A percentile compares a stretch with the other conserved stretches of the same genome.
Conservation (phyloP, 1,140 invertebrate species). For the Pantala flavescens region DNA sequence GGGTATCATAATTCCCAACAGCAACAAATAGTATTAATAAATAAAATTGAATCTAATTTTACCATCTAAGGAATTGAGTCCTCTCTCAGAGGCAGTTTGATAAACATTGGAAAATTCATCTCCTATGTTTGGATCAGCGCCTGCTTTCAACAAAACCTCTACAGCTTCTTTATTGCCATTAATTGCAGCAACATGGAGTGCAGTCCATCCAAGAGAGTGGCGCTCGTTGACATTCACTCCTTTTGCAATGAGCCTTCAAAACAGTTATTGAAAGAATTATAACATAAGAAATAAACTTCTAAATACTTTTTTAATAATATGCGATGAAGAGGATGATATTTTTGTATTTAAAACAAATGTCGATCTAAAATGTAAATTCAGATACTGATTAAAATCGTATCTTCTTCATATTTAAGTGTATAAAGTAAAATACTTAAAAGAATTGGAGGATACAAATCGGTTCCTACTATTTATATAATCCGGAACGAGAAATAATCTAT, state of each 20-base stretch:
- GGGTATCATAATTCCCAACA: too few relatives aligned
- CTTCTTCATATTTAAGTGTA: constrained; percentile 15
- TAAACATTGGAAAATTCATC: constrained; percentile 70
- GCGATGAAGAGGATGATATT: too few relatives aligned
- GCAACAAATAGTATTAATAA: too few relatives aligned
- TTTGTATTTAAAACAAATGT: too few relatives aligned
- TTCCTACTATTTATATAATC: too few relatives aligned
- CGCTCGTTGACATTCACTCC: constrained; percentile 48
- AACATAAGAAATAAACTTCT: constrained; percentile 24
- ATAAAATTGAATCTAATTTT: too few relatives aligned
- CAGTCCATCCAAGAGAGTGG: constrained; percentile 74
- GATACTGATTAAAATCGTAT: constrained; percentile 15
- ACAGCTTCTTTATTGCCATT: constrained; percentile 57
- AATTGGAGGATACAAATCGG: too few relatives aligned
- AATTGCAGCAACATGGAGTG: constrained; percentile 71
- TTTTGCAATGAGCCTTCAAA: constrained; percentile 26
- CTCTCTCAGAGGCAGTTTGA: constrained; percentile 44
- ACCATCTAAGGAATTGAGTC: constrained; percentile 52
- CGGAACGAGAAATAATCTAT: too few relatives aligned
- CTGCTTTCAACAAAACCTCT: constrained; percentile 54
- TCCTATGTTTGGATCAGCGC: constrained; percentile 66
- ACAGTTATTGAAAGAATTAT: constrained; percentile 23
- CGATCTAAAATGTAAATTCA: too few relatives aligned
- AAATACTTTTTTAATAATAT: background rate
- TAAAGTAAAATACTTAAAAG: constrained; percentile 14